A percentile compares a stretch with the other conserved stretches of the same genome.
Evolutionary conservation across 2,113 vertebrate species (phyloP).

Genomic region (Kobus ellipsiprymnus): DNA sequence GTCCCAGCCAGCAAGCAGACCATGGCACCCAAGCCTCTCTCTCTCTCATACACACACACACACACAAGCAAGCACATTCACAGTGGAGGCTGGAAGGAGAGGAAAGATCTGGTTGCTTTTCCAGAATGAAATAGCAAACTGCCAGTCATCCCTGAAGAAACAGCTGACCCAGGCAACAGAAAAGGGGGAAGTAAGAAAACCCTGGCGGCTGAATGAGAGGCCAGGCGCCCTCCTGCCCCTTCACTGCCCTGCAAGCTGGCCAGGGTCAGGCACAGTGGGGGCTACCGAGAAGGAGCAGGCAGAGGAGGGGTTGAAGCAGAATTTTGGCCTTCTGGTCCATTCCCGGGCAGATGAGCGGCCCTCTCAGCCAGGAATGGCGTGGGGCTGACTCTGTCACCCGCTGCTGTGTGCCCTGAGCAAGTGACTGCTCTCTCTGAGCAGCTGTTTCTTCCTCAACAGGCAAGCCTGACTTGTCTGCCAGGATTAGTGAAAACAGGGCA

Average conservation of each 20-base stretch:
- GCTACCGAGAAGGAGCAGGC: background rate
- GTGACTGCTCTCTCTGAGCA: background rate
- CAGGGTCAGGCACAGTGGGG: background rate
- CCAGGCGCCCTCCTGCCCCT: background rate
- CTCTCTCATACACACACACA: background rate
- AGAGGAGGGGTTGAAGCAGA: background rate
- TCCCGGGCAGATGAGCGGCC: background rate
- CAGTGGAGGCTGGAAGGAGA: background rate
- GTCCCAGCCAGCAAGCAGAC: background rate
- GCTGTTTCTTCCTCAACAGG: background rate
- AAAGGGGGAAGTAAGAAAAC: background rate
- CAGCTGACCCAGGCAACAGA: background rate
- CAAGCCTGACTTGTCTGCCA: background rate
- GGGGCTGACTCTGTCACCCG: background rate
- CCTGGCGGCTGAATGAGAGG: background rate
- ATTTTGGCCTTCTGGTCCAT: background rate
- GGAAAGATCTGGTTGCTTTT: background rate
- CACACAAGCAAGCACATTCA: background rate
- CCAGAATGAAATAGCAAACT: slow-evolving; percentile 6
- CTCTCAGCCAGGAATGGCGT: background rate
- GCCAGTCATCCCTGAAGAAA: background rate
- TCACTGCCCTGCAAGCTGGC: background rate
- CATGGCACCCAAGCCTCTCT: background rate
- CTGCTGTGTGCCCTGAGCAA: background rate
- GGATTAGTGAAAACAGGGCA: background rate